Percentiles rank a stretch among this genome's conserved stretches.
Evolutionary conservation across 2,888 invertebrate species (phyloP).

Genomic region (Thyatira batis): DNA sequence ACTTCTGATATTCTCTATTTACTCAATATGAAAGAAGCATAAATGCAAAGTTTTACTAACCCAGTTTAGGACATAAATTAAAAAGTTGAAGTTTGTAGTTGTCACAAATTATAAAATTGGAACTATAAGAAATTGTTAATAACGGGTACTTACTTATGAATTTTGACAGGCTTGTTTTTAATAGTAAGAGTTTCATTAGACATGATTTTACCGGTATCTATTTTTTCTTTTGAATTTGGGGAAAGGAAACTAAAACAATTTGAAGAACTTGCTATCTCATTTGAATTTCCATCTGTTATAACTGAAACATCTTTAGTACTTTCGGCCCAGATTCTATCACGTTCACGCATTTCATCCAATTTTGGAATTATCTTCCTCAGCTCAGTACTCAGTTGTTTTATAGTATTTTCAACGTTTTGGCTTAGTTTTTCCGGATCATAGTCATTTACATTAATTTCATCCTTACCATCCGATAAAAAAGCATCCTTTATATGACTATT

Average conservation of each 20-base stretch:
- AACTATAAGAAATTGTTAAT: background rate
- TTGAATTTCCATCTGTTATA: slow-evolving; percentile 65
- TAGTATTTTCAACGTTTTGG: slow-evolving; percentile 72
- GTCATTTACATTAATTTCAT: slow-evolving; percentile 74
- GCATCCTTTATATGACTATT: slow-evolving; percentile 81
- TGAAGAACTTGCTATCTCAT: slow-evolving; percentile 56
- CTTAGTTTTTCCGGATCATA: slow-evolving; percentile 68
- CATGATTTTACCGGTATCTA: slow-evolving; percentile 25
- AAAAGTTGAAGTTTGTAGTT: too few relatives aligned
- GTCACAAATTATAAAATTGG: too few relatives aligned
- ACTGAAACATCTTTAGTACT: slow-evolving; percentile 44
- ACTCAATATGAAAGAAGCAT: background rate
- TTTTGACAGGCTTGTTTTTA: slow-evolving; percentile 32
- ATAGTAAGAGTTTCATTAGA: slow-evolving; percentile 16
- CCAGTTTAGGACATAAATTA: too few relatives aligned
- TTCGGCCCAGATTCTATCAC: slow-evolving; percentile 65
- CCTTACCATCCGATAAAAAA: slow-evolving; percentile 82
- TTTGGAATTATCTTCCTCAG: slow-evolving; percentile 76
- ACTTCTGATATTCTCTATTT: slow-evolving; percentile 14
- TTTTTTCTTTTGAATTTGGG: slow-evolving; percentile 26
- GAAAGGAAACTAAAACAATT: slow-evolving; percentile 28
- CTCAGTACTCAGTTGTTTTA: slow-evolving; percentile 74
- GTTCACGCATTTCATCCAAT: slow-evolving; percentile 75
- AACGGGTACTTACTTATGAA: slow-evolving; percentile 44
- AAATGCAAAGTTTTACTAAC: too few relatives aligned